Evolutionary conservation across 2,113 vertebrate genomes (phyloP), one percentile per base, ranked within the genome.

Genomic region (Sciurus niger): DNA sequence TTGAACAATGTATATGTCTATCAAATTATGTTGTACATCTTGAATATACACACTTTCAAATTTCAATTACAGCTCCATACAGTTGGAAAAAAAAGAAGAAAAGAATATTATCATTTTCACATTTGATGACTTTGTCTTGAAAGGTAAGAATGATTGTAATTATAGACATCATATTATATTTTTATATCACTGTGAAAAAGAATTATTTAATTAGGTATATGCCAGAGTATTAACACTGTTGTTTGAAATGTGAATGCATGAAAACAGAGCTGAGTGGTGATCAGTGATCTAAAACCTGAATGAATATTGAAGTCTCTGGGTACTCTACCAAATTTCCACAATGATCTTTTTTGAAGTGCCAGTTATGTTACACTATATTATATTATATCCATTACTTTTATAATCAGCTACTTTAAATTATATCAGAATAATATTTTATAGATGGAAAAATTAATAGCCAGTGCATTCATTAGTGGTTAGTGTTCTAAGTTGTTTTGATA

Each of bases 121-220:
- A 92, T 95, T 77, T 25, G 51, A 2, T 87, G n/a, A 85, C 12
- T 9, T 94, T 97, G 86, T 70, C 34, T 84, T 72, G 63, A 87
- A 78, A 37, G 30, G 0, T 80, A 63, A 94, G 85, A 74, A 7
- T 37, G 16, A 7, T 68, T 60, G 46, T 48, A 40, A 20, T 46
- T 40, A 93, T 37, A 82, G 22, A 0, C 25, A 63, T 14, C 0
- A 58, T 58, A 58, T 58, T 20, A 58, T 9, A 82, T 16, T 90
- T 96, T 18, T 74, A 83, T 0, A 32, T 84, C 84, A 7, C 10
- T 51, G 34, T 51, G 68, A 28, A 37, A 92, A 88, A 51, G 17
- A 63, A 93, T 93, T 55, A 55, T 18, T 84, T 34, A 37, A 78
- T 11, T 40, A 22, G 48, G 20, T 94, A 20, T 84, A 73, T 73